These are phyloP conservation scores for Bungarus multicinctus DNA, from an alignment of 2,113 vertebrate species.

Conservation along the genomic window DNA sequence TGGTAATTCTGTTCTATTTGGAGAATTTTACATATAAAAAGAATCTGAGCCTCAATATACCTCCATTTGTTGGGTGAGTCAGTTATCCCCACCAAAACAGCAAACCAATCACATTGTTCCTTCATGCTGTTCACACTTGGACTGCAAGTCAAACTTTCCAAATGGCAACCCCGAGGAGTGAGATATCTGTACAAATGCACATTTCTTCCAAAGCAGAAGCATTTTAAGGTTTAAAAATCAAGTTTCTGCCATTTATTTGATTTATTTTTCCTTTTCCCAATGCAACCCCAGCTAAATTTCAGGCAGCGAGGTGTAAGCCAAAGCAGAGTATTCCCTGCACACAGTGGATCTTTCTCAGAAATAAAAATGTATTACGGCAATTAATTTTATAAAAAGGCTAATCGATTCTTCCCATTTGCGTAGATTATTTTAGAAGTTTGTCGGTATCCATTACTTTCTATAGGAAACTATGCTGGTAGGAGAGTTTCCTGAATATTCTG, in stretches of 20 bases:
- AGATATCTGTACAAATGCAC: not conserved
- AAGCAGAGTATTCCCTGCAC: not conserved
- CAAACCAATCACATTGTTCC: not conserved
- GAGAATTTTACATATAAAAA: not conserved
- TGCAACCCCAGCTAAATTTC: not conserved
- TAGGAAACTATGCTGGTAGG: not conserved
- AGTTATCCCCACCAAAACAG: not conserved
- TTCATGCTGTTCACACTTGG: not conserved
- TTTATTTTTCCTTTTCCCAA: not conserved
- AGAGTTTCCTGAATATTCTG: not conserved
- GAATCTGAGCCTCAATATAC: not conserved
- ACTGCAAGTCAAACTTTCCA: not conserved
- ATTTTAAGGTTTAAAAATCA: not conserved
- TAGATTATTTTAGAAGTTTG: not conserved
- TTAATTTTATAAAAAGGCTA: not conserved
- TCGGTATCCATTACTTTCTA: not conserved
- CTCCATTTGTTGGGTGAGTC: not conserved
- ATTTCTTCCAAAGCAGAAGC: not conserved
- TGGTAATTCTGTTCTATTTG: not conserved
- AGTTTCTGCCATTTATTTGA: not conserved
- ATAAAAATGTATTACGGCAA: not conserved
- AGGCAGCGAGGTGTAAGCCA: not conserved
- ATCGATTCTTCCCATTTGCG: not conserved
- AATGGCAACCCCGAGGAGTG: not conserved
- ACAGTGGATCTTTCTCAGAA: not conserved